Percentiles rank a stretch among this genome's conserved stretches.
phyloP scores from a whole-genome alignment of 64 coral and sea anemone species.

The Trachythela sp. region DNA sequence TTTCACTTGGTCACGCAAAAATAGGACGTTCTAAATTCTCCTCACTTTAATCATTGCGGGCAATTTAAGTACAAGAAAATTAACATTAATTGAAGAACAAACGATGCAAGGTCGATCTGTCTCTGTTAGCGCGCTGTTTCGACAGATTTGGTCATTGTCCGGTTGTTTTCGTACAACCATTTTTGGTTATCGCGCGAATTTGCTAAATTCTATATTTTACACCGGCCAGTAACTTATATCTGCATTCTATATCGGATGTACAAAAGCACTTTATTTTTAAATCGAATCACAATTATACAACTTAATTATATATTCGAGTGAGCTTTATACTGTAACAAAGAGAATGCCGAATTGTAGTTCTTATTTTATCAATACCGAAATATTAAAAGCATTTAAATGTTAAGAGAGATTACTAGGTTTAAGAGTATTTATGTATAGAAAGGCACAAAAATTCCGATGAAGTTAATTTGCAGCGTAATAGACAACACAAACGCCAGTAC shows the following conservation, averaged over 20 bases:
- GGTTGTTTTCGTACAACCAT: not conserved
- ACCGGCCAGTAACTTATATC: not conserved
- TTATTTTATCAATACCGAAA: no score
- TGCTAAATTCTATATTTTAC: not conserved
- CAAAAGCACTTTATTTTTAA: not conserved
- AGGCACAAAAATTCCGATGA: not conserved
- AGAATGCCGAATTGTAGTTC: not conserved
- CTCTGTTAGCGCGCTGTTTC: not conserved
- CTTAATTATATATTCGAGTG: not conserved
- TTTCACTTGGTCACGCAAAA: no score
- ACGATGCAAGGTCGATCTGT: not conserved
- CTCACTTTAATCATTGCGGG: not conserved
- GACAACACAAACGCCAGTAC: not conserved
- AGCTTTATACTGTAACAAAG: not conserved
- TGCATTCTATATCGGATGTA: not conserved
- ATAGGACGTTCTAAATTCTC: not conserved
- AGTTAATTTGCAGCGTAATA: not conserved
- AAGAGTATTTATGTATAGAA: no score
- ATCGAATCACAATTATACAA: not conserved
- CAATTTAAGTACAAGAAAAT: not conserved
- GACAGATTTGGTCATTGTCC: not conserved
- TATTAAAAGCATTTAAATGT: no score
- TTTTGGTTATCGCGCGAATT: not conserved
- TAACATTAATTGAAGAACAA: not conserved
- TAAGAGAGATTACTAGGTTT: no score